Conservation (phyloP, 2,113 vertebrate species). For the Papio anubis region DNA sequence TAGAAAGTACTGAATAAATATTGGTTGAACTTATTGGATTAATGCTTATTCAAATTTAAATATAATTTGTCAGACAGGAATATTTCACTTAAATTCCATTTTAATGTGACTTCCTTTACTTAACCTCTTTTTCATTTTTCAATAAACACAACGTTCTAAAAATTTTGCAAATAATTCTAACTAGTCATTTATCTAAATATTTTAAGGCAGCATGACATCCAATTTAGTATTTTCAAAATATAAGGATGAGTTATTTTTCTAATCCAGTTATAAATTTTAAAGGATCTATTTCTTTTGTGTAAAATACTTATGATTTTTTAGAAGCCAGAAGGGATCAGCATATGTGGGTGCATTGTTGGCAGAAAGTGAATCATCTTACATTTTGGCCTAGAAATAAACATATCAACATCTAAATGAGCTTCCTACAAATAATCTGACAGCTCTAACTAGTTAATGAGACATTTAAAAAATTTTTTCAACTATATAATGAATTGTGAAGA, state of each 20-base stretch:
- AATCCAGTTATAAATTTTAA: slow-evolving; percentile 2
- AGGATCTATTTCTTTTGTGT: neutral
- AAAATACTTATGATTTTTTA: slow-evolving; percentile 28
- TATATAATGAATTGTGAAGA: slow-evolving; percentile 20
- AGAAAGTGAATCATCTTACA: slow-evolving; percentile 52
- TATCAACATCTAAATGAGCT: slow-evolving; percentile 62
- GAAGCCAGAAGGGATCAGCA: slow-evolving; percentile 58
- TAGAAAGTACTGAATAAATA: slow-evolving; percentile 1
- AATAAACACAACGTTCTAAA: neutral
- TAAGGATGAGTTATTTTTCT: slow-evolving; percentile 10
- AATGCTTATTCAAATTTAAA: slow-evolving; percentile 40
- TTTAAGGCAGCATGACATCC: neutral
- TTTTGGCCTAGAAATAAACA: slow-evolving; percentile 69
- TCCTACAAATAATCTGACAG: slow-evolving; percentile 69
- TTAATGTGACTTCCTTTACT: neutral
- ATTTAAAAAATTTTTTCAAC: neutral
- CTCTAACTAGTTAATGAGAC: slow-evolving; percentile 19
- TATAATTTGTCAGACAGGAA: neutral
- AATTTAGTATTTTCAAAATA: slow-evolving; percentile 21
- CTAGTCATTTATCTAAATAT: neutral
- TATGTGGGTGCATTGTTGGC: slow-evolving; percentile 32
- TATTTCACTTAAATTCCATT: neutral
- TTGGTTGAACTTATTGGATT: neutral
- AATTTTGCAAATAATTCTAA: neutral
- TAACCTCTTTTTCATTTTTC: neutral